Evolutionary conservation across 2,797 vertebrate species (phyloP).

Genomic region (Corythornis leucogaster): DNA sequence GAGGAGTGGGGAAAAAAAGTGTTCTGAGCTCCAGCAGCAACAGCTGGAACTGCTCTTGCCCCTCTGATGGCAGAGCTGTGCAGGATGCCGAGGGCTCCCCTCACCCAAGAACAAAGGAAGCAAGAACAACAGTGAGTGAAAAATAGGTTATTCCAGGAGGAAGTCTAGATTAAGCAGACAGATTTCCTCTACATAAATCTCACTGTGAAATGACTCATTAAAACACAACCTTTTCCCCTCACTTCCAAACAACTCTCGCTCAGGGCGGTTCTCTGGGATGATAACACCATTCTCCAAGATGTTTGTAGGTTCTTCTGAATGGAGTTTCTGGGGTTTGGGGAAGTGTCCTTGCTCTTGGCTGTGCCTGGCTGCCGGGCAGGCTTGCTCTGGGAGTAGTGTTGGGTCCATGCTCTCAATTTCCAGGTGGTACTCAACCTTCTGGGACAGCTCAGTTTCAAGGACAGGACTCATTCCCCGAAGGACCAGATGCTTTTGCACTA

Average conservation of each 20-base stretch:
- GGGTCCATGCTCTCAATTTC: rapidly evolving
- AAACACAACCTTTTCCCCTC: not conserved
- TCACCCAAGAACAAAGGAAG: not conserved
- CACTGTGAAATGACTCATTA: not conserved
- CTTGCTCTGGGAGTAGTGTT: not conserved
- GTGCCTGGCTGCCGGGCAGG: rapidly evolving
- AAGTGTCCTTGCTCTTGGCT: rapidly evolving
- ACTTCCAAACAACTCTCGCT: not conserved
- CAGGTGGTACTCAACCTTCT: not conserved
- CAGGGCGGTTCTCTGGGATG: rapidly evolving
- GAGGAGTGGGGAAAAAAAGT: not conserved
- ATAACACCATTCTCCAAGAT: rapidly evolving
- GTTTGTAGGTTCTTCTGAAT: not conserved
- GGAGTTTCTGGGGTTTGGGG: not conserved
- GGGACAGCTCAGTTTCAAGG: rapidly evolving
- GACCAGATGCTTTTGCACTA: rapidly evolving
- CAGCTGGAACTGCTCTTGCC: not conserved
- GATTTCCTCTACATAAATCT: conserved; percentile 13
- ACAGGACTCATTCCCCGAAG: not conserved
- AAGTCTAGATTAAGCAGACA: not conserved
- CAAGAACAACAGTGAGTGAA: not conserved
- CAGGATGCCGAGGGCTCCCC: not conserved
- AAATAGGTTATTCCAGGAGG: not conserved
- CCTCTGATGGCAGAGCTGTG: not conserved
- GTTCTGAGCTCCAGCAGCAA: not conserved